Percentiles rank a stretch among this genome's conserved stretches.
These are phyloP conservation scores for Arctocebus calabarensis DNA, from an alignment of 2,797 vertebrate genomes.

Conservation along the genomic window DNA sequence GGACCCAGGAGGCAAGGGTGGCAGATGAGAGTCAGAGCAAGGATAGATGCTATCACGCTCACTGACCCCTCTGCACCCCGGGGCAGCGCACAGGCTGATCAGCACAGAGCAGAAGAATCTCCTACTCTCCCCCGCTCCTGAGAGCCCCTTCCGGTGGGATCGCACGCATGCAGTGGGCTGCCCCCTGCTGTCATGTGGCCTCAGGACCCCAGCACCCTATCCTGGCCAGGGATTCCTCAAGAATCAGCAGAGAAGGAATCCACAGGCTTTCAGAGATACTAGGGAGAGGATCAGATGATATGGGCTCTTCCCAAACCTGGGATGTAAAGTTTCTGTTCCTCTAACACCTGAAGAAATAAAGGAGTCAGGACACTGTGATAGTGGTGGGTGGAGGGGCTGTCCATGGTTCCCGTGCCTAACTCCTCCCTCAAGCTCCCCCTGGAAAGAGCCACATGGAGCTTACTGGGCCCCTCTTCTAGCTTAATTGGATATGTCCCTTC, in stretches of 20 bases:
- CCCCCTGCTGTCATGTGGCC: fast-evolving
- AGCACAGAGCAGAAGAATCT: background rate
- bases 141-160: background rate
- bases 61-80: background rate
- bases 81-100: background rate
- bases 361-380: background rate
- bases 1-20: background rate
- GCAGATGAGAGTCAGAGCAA: fast-evolving
- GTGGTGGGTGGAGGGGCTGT: background rate
- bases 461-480: background rate
- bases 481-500: background rate
- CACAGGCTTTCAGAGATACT: background rate
- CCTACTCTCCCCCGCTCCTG: background rate
- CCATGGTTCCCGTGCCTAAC: background rate
- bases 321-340: background rate
- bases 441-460: background rate
- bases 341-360: background rate
- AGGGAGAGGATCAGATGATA: background rate
- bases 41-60: fast-evolving
- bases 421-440: background rate
- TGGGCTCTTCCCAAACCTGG: background rate
- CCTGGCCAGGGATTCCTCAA: background rate
- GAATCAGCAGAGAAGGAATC: background rate
- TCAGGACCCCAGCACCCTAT: background rate
- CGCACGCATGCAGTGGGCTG: background rate